phyloP scores from a whole-genome alignment of 2,888 invertebrate genomes.

The Spisula solida region DNA sequence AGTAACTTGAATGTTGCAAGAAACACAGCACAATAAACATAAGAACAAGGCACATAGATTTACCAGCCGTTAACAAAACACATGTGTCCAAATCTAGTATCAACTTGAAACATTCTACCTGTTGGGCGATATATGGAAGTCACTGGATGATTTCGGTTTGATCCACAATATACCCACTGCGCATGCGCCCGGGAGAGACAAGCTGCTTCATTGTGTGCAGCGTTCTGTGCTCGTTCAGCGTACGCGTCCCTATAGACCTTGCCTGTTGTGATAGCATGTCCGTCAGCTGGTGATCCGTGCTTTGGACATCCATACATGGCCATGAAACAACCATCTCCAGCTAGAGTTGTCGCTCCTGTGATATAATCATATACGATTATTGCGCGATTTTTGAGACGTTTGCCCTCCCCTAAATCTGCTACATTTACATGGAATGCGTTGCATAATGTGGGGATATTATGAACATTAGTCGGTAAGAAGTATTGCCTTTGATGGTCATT shows the following conservation, averaged over 20 bases:
- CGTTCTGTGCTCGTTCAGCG: conserved; percentile 40
- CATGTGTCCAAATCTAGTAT: background rate
- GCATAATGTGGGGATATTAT: too few species aligned
- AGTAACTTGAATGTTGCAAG: background rate
- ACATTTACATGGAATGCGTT: too few species aligned
- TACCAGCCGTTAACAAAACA: too few species aligned
- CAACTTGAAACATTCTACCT: conserved; percentile 65
- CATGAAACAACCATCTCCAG: conserved; percentile 74
- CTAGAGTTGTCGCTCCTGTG: conserved; percentile 75
- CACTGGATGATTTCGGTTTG: conserved; percentile 60
- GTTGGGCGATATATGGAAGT: conserved; percentile 77
- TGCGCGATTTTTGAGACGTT: too few species aligned
- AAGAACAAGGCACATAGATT: too few species aligned
- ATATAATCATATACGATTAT: too few species aligned
- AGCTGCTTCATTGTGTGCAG: conserved; percentile 43
- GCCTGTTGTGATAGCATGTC: conserved; percentile 7
- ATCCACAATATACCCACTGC: conserved; percentile 73
- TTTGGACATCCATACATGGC: conserved; percentile 69
- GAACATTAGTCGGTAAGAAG: too few species aligned
- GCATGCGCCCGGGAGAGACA: conserved; percentile 67
- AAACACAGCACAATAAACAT: too few species aligned
- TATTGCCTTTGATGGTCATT: too few species aligned
- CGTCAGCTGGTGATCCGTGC: conserved; percentile 43
- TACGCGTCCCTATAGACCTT: conserved; percentile 60
- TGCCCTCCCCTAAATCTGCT: too few species aligned